Percentiles rank a stretch among this genome's conserved stretches.
Conservation (phyloP, 92 coral and sea anemone species). For the Diadumene lineata region DNA sequence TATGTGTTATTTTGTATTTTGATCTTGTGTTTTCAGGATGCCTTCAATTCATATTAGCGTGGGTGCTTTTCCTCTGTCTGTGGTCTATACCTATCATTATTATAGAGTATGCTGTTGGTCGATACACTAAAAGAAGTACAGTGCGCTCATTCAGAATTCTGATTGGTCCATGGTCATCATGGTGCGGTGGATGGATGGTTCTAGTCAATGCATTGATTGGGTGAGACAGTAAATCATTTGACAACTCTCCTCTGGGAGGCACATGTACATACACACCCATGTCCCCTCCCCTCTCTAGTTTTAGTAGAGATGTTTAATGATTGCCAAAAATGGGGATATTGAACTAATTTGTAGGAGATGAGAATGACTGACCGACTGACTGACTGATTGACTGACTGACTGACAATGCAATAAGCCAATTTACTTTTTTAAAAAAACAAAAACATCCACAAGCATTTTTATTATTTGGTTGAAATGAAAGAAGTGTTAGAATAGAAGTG, state of each 20-base stretch:
- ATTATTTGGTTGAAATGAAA: too few species aligned
- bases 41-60: constrained; percentile 73
- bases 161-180: constrained; percentile 75
- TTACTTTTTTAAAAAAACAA: too few species aligned
- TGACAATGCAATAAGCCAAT: too few species aligned
- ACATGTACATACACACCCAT: not conserved
- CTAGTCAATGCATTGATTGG: constrained; percentile 51
- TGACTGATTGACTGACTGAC: too few species aligned
- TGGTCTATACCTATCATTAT: constrained; percentile 84
- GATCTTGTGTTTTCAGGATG: constrained; percentile 52
- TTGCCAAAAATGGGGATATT: too few species aligned
- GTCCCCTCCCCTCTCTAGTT: not conserved
- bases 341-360: too few species aligned
- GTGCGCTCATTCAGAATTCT: constrained; percentile 72
- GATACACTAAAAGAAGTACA: constrained; percentile 69
- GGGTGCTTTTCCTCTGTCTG: constrained; percentile 62
- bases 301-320: too few species aligned
- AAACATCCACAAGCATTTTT: too few species aligned
- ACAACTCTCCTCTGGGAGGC: too few species aligned
- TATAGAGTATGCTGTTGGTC: constrained; percentile 79
- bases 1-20: too few species aligned
- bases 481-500: too few species aligned
- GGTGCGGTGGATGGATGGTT: constrained; percentile 93
- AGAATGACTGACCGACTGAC: too few species aligned
- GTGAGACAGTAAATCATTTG: constrained; percentile 40